These are phyloP conservation scores for Paradoxurus hermaphroditus DNA, from an alignment of 2,113 vertebrate species.

Conservation along the genomic window DNA sequence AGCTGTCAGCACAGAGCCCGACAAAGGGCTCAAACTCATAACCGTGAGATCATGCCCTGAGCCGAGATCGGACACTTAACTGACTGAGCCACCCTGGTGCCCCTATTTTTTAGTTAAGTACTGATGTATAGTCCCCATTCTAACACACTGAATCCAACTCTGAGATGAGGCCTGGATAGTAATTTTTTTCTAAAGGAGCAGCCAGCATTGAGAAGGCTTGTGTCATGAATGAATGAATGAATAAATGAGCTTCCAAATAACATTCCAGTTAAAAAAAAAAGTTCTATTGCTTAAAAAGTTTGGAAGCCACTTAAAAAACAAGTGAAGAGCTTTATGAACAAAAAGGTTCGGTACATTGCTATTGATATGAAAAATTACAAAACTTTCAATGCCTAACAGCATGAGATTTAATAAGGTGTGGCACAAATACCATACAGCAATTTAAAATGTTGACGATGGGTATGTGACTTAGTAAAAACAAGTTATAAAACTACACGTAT, in stretches of 20 bases:
- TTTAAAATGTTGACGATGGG: neutral
- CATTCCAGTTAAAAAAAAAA: neutral
- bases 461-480: neutral
- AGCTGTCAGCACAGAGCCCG: no score
- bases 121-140: neutral
- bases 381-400: slow-evolving; percentile 4
- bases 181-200: neutral
- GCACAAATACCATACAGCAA: neutral
- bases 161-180: neutral
- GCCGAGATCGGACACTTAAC: no score
- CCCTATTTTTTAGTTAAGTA: neutral
- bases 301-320: slow-evolving; percentile 28
- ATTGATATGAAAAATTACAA: neutral
- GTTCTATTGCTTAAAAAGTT: neutral
- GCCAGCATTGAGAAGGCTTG: neutral
- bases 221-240: neutral
- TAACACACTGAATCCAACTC: neutral
- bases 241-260: neutral
- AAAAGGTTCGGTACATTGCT: neutral
- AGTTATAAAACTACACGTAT: neutral
- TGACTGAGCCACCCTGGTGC: no score
- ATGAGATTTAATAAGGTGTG: neutral
- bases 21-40: no score
- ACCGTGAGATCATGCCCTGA: no score
- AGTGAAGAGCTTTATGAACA: neutral